Percentiles rank a stretch among this genome's conserved stretches.
These are phyloP conservation scores for Adelosebastes latens DNA, from an alignment of 2,797 vertebrate species.

Conservation along the genomic window DNA sequence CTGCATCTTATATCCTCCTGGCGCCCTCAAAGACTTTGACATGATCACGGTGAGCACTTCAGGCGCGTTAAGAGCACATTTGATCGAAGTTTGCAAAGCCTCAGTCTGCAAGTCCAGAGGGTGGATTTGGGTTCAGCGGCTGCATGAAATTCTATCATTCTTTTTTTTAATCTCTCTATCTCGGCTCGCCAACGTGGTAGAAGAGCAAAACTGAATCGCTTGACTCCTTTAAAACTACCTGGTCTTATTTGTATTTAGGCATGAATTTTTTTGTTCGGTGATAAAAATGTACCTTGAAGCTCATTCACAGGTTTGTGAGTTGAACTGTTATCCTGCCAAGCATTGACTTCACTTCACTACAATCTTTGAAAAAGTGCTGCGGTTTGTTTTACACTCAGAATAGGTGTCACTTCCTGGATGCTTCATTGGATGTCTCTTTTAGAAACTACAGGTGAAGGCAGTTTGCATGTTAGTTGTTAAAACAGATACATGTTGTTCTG, in stretches of 20 bases:
- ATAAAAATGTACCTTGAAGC: background rate
- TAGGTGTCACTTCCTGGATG: background rate
- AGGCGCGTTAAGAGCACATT: background rate
- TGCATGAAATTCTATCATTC: too few species aligned
- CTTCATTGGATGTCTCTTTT: background rate
- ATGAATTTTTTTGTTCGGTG: background rate
- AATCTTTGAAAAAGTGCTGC: background rate
- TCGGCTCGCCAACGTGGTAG: background rate
- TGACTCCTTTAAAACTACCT: background rate
- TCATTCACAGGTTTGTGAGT: background rate
- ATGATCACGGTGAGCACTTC: background rate
- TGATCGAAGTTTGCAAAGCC: background rate
- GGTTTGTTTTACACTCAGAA: background rate
- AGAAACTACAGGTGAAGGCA: background rate
- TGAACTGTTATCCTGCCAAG: background rate
- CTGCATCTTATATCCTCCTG: background rate
- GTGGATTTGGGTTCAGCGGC: background rate
- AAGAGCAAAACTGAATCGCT: background rate
- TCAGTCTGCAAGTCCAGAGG: background rate
- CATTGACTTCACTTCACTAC: background rate
- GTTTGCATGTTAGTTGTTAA: background rate
- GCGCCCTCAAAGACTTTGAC: background rate
- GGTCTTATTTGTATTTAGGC: background rate
- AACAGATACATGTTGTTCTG: background rate
- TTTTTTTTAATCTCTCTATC: background rate